These are phyloP conservation scores for Troides oblongomaculatus DNA, from an alignment of 2,888 invertebrate genomes.

Conservation along the genomic window DNA sequence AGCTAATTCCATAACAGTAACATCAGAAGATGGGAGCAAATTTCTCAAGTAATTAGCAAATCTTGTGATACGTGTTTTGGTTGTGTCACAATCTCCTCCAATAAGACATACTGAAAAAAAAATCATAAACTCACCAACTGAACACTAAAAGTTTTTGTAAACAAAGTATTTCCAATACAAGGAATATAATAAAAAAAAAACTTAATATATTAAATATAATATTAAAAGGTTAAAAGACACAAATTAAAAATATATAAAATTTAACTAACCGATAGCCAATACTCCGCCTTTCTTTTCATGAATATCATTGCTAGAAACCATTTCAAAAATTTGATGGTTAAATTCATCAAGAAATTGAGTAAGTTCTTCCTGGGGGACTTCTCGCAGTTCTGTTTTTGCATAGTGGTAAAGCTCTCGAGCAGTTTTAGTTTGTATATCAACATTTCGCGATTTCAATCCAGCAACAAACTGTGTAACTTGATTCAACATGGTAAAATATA, in stretches of 20 bases:
- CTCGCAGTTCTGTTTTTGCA: conserved; percentile 93
- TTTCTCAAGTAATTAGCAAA: conserved; percentile 96
- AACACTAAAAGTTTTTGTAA: too few species aligned
- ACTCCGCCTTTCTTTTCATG: conserved; percentile 98
- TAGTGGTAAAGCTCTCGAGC: conserved; percentile 94
- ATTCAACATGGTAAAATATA: conserved; percentile 64
- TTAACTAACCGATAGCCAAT: conserved; percentile 89
- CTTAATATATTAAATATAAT: not conserved
- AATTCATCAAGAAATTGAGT: conserved; percentile 96
- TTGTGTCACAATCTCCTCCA: conserved; percentile 95
- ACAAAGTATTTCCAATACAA: too few species aligned
- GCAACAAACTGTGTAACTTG: conserved; percentile 89
- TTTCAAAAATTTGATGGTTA: conserved; percentile 96
- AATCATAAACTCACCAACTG: too few species aligned
- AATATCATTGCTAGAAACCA: conserved; percentile 95
- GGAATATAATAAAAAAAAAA: too few species aligned
- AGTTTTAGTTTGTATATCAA: conserved; percentile 90
- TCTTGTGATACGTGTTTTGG: conserved; percentile 92
- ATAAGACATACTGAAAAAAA: conserved; percentile 90
- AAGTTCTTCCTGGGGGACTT: conserved; percentile 94
- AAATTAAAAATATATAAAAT: not conserved
- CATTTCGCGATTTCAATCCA: conserved; percentile 93
- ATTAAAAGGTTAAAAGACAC: not conserved
- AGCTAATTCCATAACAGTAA: conserved; percentile 96
- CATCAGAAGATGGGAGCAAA: conserved; percentile 93